Evolutionary conservation across 2,888 invertebrate species (phyloP), one percentile per base, ranked within the genome.

Genomic region (Drosophila neonasuta): DNA sequence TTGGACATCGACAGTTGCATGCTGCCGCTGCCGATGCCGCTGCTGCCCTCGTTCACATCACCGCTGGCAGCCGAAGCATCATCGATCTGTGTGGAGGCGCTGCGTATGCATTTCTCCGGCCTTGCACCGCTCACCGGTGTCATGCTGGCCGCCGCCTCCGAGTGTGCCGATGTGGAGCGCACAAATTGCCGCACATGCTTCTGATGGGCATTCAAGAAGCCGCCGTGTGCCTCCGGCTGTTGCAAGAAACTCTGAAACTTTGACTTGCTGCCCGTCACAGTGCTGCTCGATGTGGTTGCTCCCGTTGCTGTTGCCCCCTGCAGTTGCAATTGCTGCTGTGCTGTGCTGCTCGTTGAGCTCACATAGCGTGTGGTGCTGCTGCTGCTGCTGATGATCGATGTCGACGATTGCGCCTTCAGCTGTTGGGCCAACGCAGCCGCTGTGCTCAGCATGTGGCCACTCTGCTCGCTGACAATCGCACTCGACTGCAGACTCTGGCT

Each of bases 361-460:
- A 88, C 68, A n/a, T 80, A 83, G 7, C 88, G 83, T 0, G 86
- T 80, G 32, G 74, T 82, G 56, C 61, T 79, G 63, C 71, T 77
- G 62, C 65, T 80, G 51, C 62, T 71, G 60, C 77, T 78, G 7
- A 89, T 84, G 52, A 91, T 90, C 51, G 91, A 90, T 10, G 90
- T 89, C 60, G 90, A 91, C 2, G 91, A 91, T 62, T 91, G 89
- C 0, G 91, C 90, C 68, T 91, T 91, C 29, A 90, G 66, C 66
- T 91, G 91, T 54, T 90, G 93, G 88, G 93, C 92, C 75, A 93
- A 90, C 0, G 88, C 80, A 2, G 76, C 77, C 3, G 86, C 70
- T 0, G 77, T 56, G 73, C 76, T 66, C 60, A 79, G 42, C 41
- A 77, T 50, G n/a, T 73, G 68, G 0, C 48, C 56, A 30, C 80